phyloP scores from a whole-genome alignment of 2,797 vertebrate species.

The Pteronotus mesoamericanus region DNA sequence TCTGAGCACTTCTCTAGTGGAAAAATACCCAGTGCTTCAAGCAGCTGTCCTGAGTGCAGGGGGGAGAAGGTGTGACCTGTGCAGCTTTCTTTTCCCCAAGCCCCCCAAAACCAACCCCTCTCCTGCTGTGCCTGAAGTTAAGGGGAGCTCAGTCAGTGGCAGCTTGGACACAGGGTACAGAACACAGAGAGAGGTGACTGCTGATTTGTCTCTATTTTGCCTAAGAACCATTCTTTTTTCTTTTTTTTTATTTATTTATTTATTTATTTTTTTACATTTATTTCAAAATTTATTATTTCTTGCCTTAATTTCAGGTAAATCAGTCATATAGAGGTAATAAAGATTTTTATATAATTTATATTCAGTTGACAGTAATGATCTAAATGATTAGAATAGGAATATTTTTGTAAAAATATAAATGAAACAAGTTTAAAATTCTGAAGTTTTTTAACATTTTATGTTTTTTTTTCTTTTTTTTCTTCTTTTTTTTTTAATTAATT shows the following conservation, averaged over 20 bases:
- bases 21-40: slow-evolving; percentile 57
- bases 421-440: neutral
- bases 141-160: neutral
- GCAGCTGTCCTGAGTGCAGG: neutral
- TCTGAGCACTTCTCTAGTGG: slow-evolving; percentile 42
- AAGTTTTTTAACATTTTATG: neutral
- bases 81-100: neutral
- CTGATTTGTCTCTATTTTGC: neutral
- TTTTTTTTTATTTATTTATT: no score
- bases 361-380: neutral
- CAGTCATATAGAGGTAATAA: neutral
- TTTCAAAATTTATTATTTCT: slow-evolving; percentile 9
- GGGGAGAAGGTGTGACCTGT: neutral
- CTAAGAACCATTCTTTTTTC: no score
- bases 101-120: neutral
- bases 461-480: no score
- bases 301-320: neutral
- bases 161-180: neutral
- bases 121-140: neutral
- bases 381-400: neutral
- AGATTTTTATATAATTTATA: neutral
- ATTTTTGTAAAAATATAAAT: neutral
- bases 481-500: no score
- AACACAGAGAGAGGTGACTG: neutral
- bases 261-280: neutral